A percentile compares a stretch with the other conserved stretches of the same genome.
These are phyloP conservation scores for Gnathonemus echidnorhynchus DNA, from an alignment of 2,113 vertebrate species.

Conservation along the genomic window DNA sequence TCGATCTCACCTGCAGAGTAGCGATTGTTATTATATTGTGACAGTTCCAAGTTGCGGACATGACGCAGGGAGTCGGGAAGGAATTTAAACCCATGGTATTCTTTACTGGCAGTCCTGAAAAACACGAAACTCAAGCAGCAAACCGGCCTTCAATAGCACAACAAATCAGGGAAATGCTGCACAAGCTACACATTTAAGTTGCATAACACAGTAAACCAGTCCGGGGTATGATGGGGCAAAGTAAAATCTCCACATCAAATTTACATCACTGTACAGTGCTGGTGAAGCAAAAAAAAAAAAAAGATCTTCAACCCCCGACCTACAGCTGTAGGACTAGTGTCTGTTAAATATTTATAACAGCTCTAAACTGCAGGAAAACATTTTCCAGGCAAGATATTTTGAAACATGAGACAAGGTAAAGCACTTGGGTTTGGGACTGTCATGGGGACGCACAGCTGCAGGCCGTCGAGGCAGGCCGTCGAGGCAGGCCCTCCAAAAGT, in stretches of 20 bases:
- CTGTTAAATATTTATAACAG: not conserved
- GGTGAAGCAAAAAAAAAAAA: not conserved
- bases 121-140: too few species aligned
- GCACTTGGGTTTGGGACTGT: not conserved
- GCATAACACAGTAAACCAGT: too few species aligned
- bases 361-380: not conserved
- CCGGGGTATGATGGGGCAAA: not conserved
- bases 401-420: not conserved
- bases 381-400: not conserved
- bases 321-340: not conserved
- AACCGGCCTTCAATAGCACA: too few species aligned
- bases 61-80: too few species aligned
- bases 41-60: too few species aligned
- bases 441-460: not conserved
- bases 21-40: too few species aligned
- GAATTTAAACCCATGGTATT: too few species aligned
- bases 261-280: not conserved
- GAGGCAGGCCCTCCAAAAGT: slow-evolving; percentile 23
- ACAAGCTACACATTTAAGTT: too few species aligned
- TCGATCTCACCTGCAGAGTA: too few species aligned
- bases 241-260: not conserved
- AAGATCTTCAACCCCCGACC: not conserved
- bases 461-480: not conserved
- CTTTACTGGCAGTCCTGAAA: too few species aligned
- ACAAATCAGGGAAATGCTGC: too few species aligned